These are phyloP conservation scores for Rhysida immarginata DNA, from an alignment of 1,140 invertebrate genomes.

Conservation along the genomic window DNA sequence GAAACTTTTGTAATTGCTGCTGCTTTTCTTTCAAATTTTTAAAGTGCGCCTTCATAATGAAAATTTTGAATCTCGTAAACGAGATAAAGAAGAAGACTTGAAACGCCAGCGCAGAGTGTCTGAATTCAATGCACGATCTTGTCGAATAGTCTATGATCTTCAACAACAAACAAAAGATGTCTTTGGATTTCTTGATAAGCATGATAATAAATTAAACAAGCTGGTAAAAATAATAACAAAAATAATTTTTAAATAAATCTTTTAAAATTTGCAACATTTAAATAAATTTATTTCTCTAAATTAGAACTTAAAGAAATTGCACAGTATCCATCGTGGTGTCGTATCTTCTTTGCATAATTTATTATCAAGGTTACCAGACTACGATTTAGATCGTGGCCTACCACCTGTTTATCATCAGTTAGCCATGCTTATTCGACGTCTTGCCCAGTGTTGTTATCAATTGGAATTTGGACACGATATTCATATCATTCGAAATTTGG, in stretches of 20 bases:
- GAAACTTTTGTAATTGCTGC: too few relatives aligned
- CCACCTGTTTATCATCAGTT: conserved; percentile 4
- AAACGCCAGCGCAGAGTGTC: background rate
- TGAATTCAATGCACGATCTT: conserved; percentile 2
- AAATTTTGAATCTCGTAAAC: background rate
- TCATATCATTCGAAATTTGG: conserved; percentile 1
- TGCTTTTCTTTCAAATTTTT: too few relatives aligned
- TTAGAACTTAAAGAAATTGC: conserved; percentile 1
- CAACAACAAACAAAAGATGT: conserved; percentile 6
- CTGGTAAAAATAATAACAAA: too few relatives aligned
- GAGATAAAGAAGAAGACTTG: background rate
- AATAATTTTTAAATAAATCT: too few relatives aligned
- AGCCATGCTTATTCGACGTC: background rate
- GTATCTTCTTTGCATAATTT: background rate
- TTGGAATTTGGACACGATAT: background rate
- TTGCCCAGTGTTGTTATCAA: background rate
- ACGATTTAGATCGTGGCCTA: background rate
- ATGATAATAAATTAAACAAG: background rate
- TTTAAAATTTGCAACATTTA: background rate
- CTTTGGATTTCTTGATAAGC: background rate
- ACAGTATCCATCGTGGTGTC: background rate
- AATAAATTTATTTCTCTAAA: background rate
- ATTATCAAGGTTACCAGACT: conserved; percentile 1
- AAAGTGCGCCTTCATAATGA: background rate
- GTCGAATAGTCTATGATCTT: conserved; percentile 1